A percentile compares a stretch with the other conserved stretches of the same genome.
Conservation (phyloP, 2,113 vertebrate genomes). For the Larimichthys polyactis region DNA sequence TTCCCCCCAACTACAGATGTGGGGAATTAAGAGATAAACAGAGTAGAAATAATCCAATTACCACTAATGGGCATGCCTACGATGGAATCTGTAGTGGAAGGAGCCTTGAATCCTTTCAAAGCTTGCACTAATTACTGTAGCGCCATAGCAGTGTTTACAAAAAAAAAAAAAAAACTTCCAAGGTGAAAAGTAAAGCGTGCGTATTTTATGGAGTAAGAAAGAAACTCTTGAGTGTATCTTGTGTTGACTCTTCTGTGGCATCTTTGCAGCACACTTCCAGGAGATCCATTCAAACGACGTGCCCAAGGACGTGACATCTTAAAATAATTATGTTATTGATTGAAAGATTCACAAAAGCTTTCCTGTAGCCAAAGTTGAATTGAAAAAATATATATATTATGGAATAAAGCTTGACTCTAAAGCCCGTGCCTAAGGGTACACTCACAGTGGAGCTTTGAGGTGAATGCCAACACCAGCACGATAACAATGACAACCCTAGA, state of each 20-base stretch:
- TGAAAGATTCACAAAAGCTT: background rate
- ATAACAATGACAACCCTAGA: too few species aligned
- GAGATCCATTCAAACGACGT: background rate
- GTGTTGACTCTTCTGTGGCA: background rate
- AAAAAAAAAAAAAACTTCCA: conserved; percentile 30
- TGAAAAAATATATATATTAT: too few species aligned
- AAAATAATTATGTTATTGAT: background rate
- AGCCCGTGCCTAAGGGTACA: background rate
- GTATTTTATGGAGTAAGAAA: conserved; percentile 15
- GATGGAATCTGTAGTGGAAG: conserved; percentile 57
- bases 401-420: background rate
- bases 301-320: too few species aligned
- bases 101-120: conserved; percentile 56
- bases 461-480: background rate
- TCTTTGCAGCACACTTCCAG: background rate
- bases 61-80: conserved; percentile 60
- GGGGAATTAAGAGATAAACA: conserved; percentile 78
- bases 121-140: conserved; percentile 49
- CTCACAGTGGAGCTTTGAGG: background rate
- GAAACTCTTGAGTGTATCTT: conserved; percentile 8
- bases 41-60: conserved; percentile 80
- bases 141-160: conserved; percentile 52
- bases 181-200: conserved; percentile 44
- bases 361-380: background rate
- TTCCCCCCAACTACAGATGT: conserved; percentile 62